Evolutionary conservation across 2,113 vertebrate species (phyloP).

Genomic region (Chlorodrepanis virens): DNA sequence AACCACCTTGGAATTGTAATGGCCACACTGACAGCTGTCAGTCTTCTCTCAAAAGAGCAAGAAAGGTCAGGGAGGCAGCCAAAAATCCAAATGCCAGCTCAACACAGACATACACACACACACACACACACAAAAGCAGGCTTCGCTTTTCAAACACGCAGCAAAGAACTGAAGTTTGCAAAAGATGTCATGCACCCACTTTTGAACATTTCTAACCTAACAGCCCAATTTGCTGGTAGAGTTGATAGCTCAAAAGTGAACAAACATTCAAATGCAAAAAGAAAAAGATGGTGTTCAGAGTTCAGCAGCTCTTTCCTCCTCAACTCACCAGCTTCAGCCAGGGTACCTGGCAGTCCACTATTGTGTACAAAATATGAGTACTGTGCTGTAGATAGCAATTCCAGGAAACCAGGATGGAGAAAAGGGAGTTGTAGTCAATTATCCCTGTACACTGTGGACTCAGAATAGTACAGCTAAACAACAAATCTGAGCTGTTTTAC

Average conservation of each 20-base stretch:
- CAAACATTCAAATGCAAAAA: neutral
- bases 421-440: neutral
- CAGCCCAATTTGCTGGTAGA: neutral
- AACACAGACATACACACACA: neutral
- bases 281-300: neutral
- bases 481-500: neutral
- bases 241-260: neutral
- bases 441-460: neutral
- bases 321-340: neutral
- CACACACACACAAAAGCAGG: neutral
- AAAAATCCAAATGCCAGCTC: neutral
- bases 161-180: neutral
- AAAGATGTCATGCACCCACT: neutral
- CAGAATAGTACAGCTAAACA: neutral
- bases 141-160: neutral
- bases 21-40: neutral
- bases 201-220: neutral
- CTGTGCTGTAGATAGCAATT: neutral
- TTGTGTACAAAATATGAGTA: neutral
- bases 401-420: neutral
- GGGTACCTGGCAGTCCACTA: neutral
- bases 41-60: neutral
- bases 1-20: neutral
- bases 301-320: neutral
- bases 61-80: neutral